Percentiles rank a stretch among this genome's conserved stretches.
Conservation (phyloP, 1,140 invertebrate genomes). For the Drosophila saltans region DNA sequence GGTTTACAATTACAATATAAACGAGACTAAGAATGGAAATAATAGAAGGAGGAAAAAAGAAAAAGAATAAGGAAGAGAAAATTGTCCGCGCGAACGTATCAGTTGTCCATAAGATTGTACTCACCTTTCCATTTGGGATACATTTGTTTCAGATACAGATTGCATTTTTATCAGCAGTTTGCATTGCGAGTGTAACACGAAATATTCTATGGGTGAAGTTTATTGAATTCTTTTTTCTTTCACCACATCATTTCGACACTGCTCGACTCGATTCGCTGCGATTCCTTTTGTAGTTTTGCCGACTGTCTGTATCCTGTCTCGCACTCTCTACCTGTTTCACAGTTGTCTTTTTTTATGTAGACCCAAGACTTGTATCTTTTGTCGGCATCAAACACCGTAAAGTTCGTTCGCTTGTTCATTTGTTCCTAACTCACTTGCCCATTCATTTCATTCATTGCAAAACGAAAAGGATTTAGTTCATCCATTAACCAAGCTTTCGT, state of each 20-base stretch:
- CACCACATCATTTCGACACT: slow-evolving; percentile 43
- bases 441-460: slow-evolving; percentile 73
- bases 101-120: slow-evolving; percentile 29
- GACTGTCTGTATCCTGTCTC: slow-evolving; percentile 45
- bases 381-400: slow-evolving; percentile 61
- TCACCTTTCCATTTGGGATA: slow-evolving; percentile 10
- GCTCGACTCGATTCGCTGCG: slow-evolving; percentile 41
- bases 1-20: slow-evolving; percentile 76
- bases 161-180: slow-evolving; percentile 75
- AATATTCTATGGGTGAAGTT: slow-evolving; percentile 66
- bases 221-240: slow-evolving; percentile 73
- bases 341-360: slow-evolving; percentile 71
- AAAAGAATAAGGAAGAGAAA: slow-evolving; percentile 22
- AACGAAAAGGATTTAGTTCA: slow-evolving; percentile 44
- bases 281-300: slow-evolving; percentile 73
- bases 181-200: slow-evolving; percentile 62
- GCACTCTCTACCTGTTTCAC: slow-evolving; percentile 66
- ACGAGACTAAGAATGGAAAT: slow-evolving; percentile 35
- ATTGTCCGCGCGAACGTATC: slow-evolving; percentile 60
- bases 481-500: slow-evolving; percentile 5
- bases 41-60: slow-evolving; percentile 2
- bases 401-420: background rate
- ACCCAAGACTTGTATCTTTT: slow-evolving; percentile 58
- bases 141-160: slow-evolving; percentile 56
- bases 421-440: slow-evolving; percentile 60